These are phyloP conservation scores for Laticauda laticaudata DNA, from an alignment of 2,113 vertebrate genomes.

Conservation along the genomic window DNA sequence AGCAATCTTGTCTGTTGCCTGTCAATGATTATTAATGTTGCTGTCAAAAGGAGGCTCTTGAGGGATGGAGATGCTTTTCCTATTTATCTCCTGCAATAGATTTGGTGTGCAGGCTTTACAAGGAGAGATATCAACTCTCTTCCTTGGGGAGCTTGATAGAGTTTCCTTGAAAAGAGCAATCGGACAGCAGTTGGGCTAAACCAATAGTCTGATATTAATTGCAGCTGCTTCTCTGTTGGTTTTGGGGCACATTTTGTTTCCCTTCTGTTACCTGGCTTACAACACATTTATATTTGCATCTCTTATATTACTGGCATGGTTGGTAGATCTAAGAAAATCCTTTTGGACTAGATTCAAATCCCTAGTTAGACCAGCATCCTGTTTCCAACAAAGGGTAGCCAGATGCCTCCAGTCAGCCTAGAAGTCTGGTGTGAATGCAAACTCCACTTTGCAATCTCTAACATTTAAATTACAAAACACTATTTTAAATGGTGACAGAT, in stretches of 20 bases:
- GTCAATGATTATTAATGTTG: slow-evolving; percentile 6
- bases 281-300: not conserved
- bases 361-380: not conserved
- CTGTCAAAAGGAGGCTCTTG: not conserved
- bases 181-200: not conserved
- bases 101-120: not conserved
- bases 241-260: not conserved
- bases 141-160: not conserved
- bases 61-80: not conserved
- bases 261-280: not conserved
- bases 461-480: not conserved
- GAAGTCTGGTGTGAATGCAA: not conserved
- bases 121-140: not conserved
- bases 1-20: not conserved
- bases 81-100: slow-evolving; percentile 11
- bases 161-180: not conserved
- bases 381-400: not conserved
- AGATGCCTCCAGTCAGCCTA: not conserved
- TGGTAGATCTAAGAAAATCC: not conserved
- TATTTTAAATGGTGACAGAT: not conserved
- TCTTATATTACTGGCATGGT: not conserved
- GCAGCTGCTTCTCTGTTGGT: not conserved
- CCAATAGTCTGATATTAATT: not conserved
- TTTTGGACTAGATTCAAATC: not conserved
- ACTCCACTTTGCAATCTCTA: not conserved